Evolutionary conservation across 2,888 invertebrate genomes (phyloP).

Genomic region (Eristalis tenax): DNA sequence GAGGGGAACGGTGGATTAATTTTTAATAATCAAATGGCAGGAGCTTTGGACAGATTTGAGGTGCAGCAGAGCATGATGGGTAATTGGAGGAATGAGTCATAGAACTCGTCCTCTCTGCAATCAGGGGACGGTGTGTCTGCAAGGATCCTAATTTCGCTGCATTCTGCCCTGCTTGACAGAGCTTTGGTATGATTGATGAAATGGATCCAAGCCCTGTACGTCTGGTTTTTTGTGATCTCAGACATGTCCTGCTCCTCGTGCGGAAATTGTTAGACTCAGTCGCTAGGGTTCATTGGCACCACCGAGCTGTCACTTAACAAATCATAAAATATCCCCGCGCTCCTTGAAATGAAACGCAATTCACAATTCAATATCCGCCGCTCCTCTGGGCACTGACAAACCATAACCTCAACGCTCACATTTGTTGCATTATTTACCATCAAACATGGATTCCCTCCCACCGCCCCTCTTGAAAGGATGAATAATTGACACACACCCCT

Average conservation of each 20-base stretch:
- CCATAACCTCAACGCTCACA: neutral
- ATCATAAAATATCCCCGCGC: neutral
- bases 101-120: no score
- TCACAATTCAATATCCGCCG: constrained; percentile 8
- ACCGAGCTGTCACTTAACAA: neutral
- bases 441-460: neutral
- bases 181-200: no score
- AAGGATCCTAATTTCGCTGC: neutral
- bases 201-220: no score
- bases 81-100: neutral
- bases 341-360: neutral
- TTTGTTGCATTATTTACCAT: constrained; percentile 6
- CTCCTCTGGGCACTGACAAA: neutral
- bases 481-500: constrained; percentile 35
- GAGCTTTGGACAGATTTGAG: constrained; percentile 9
- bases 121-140: neutral
- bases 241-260: neutral
- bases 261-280: no score
- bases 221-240: no score
- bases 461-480: neutral
- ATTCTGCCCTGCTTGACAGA: no score
- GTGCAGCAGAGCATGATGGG: constrained; percentile 12
- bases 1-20: constrained; percentile 38
- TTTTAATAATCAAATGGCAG: constrained; percentile 67
- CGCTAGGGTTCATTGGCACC: no score